phyloP scores from a whole-genome alignment of 2,888 invertebrate species.

The Cataglyphis altisquamis region DNA sequence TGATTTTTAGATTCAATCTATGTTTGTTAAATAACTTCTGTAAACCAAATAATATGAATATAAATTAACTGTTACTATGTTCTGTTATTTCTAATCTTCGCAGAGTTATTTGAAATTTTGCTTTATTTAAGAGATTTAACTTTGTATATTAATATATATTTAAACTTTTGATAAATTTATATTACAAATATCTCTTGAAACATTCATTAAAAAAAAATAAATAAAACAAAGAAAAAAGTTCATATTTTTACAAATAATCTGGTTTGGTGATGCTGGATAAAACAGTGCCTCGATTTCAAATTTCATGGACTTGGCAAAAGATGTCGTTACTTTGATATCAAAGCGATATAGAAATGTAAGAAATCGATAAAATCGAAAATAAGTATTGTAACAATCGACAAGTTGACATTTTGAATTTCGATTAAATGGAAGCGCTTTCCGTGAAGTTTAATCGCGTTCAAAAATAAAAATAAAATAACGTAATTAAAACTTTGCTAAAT shows the following conservation, averaged over 20 bases:
- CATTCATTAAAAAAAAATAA: not conserved
- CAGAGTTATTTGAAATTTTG: not conserved
- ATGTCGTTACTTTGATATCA: not conserved
- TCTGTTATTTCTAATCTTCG: not conserved
- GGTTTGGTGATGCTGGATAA: not conserved
- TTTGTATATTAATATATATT: not conserved
- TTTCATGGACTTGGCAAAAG: not conserved
- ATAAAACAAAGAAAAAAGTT: not conserved
- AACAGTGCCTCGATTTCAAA: not conserved
- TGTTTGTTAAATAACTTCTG: conserved; percentile 60
- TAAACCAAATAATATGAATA: conserved; percentile 70
- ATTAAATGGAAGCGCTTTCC: not conserved
- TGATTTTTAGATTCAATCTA: conserved; percentile 59
- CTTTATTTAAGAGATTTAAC: not conserved
- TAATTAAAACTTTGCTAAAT: too few relatives aligned
- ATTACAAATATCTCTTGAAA: not conserved
- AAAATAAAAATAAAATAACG: too few relatives aligned
- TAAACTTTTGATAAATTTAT: not conserved
- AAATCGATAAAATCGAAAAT: not conserved
- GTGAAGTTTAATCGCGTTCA: too few relatives aligned
- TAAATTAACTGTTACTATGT: conserved; percentile 50
- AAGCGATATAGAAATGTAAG: not conserved
- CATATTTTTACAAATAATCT: not conserved
- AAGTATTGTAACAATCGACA: not conserved
- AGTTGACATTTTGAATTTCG: not conserved